These are phyloP conservation scores for Uloborus plumipes DNA, from an alignment of 2,888 invertebrate species.

Conservation along the genomic window DNA sequence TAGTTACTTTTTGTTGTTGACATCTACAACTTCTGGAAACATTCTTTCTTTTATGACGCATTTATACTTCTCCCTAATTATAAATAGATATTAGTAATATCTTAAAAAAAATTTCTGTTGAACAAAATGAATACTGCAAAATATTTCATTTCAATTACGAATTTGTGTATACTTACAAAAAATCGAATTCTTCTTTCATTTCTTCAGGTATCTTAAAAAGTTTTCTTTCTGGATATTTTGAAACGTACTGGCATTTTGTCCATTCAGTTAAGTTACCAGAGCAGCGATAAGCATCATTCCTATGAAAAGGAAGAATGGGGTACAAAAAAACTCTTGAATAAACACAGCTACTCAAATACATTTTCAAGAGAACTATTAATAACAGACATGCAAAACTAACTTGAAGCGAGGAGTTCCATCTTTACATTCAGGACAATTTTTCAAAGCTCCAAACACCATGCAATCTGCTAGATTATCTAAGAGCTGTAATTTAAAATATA, in stretches of 20 bases:
- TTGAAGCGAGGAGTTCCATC: constrained; percentile 77
- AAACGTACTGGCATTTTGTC: constrained; percentile 85
- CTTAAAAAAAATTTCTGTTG: not conserved
- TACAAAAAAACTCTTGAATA: too few relatives aligned
- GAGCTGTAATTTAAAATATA: constrained; percentile 52
- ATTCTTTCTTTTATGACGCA: constrained; percentile 70
- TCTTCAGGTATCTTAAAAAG: constrained; percentile 75
- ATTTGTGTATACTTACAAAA: constrained; percentile 72
- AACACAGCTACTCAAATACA: too few relatives aligned
- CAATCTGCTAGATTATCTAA: constrained; percentile 79
- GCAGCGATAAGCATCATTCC: constrained; percentile 83
- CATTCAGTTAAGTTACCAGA: constrained; percentile 87
- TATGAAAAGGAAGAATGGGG: constrained; percentile 71
- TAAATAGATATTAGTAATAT: constrained; percentile 8
- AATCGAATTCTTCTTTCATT: constrained; percentile 75
- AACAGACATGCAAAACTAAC: constrained; percentile 67
- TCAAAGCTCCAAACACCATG: constrained; percentile 88
- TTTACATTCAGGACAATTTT: constrained; percentile 84
- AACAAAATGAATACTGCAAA: not conserved
- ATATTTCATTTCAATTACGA: not conserved
- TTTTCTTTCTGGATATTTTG: constrained; percentile 80
- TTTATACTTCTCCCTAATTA: constrained; percentile 73
- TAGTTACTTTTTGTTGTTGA: constrained; percentile 64
- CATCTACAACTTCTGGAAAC: constrained; percentile 68
- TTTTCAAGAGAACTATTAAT: not conserved